These are phyloP conservation scores for Malurus alboscapulatus DNA, from an alignment of 2,113 vertebrate genomes.

Conservation along the genomic window DNA sequence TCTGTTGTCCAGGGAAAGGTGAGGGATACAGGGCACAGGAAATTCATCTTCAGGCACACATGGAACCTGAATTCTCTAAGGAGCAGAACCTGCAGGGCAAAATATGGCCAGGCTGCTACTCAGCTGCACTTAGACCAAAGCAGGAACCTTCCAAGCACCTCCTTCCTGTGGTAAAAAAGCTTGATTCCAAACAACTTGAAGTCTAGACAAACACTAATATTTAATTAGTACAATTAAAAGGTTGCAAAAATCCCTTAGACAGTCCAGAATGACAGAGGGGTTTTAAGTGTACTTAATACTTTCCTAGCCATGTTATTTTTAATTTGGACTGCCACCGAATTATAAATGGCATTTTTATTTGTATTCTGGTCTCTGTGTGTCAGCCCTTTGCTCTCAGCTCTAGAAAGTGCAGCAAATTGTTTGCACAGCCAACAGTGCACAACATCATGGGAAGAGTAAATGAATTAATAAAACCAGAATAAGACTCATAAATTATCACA, in stretches of 20 bases:
- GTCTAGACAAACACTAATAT: background rate
- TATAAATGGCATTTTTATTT: slow-evolving; percentile 9
- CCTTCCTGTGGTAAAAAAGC: background rate
- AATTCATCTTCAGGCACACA: slow-evolving; percentile 48
- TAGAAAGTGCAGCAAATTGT: background rate
- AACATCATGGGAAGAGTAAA: slow-evolving; percentile 12
- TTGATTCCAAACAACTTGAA: background rate
- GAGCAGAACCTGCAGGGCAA: background rate
- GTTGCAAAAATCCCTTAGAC: background rate
- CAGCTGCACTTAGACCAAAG: background rate
- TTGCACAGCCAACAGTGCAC: background rate
- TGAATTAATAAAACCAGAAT: slow-evolving; percentile 31
- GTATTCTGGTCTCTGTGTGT: background rate
- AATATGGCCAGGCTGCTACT: background rate
- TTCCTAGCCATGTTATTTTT: background rate
- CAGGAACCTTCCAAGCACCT: background rate
- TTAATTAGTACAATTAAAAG: slow-evolving; percentile 25
- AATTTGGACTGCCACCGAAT: background rate
- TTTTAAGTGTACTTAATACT: background rate
- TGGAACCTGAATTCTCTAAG: background rate
- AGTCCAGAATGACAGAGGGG: background rate
- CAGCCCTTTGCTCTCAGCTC: background rate
- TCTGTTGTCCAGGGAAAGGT: background rate
- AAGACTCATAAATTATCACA: slow-evolving; percentile 16
- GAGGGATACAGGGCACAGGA: slow-evolving; percentile 22